Percentiles rank a stretch among this genome's conserved stretches.
Conservation (phyloP, 1,140 invertebrate genomes). For the Diabrotica virgifera region DNA sequence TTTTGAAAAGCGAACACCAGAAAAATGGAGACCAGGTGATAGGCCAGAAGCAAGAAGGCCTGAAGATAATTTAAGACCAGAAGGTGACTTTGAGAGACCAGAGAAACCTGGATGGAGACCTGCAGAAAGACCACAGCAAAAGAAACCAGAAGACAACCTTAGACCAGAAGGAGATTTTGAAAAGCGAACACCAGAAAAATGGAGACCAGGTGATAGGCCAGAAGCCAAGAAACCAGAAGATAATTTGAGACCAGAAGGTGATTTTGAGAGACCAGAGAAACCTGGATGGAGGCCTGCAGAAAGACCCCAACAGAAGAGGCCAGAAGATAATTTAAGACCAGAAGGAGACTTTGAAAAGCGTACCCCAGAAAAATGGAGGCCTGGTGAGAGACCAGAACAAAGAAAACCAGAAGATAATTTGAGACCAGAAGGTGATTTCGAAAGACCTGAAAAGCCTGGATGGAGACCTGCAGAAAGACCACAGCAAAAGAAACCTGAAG, state of each 20-base stretch:
- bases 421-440: slow-evolving; percentile 51
- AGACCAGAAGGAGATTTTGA: slow-evolving; percentile 61
- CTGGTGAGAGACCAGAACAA: slow-evolving; percentile 46
- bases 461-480: slow-evolving; percentile 49
- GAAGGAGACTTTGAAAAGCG: slow-evolving; percentile 63
- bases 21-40: slow-evolving; percentile 51
- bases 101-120: slow-evolving; percentile 47
- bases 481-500: slow-evolving; percentile 47
- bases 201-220: slow-evolving; percentile 53
- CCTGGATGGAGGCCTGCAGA: slow-evolving; percentile 49
- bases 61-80: slow-evolving; percentile 51
- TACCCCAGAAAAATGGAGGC: slow-evolving; percentile 45
- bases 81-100: slow-evolving; percentile 62
- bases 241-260: slow-evolving; percentile 57
- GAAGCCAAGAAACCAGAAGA: slow-evolving; percentile 54
- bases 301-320: slow-evolving; percentile 45
- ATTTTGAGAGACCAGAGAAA: slow-evolving; percentile 53
- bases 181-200: slow-evolving; percentile 45
- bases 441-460: slow-evolving; percentile 37
- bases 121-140: slow-evolving; percentile 49
- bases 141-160: slow-evolving; percentile 53
- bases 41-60: slow-evolving; percentile 54
- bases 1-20: slow-evolving; percentile 44
- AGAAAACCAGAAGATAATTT: slow-evolving; percentile 53
- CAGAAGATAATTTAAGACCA: slow-evolving; percentile 53